Percentiles rank a stretch among this genome's conserved stretches.
These are phyloP conservation scores for Sebastes dallii DNA, from an alignment of 2,797 vertebrate species.

Conservation along the genomic window DNA sequence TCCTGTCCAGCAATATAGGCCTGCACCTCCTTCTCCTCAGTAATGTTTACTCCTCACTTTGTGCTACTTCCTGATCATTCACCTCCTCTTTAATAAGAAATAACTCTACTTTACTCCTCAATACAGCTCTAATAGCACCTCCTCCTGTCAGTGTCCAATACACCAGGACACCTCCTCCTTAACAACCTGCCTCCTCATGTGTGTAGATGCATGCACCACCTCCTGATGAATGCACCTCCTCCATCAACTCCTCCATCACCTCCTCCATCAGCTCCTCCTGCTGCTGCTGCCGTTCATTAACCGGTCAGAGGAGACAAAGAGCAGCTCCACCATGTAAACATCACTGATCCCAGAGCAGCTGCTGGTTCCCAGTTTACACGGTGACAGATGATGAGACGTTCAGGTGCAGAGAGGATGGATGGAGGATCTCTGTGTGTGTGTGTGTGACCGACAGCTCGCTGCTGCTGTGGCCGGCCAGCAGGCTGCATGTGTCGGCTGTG, in stretches of 20 bases:
- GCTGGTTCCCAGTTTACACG: conserved; percentile 7
- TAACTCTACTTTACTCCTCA: not conserved
- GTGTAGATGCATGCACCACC: not conserved
- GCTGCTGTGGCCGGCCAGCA: conserved; percentile 17
- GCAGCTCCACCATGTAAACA: not conserved
- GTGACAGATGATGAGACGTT: conserved; percentile 26
- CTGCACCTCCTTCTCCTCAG: not conserved
- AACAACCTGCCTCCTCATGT: not conserved
- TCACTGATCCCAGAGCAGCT: conserved; percentile 29
- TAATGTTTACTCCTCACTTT: not conserved
- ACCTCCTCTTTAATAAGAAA: not conserved
- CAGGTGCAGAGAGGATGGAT: conserved; percentile 7
- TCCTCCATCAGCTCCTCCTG: not conserved
- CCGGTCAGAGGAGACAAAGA: conserved; percentile 1
- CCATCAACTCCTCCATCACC: not conserved
- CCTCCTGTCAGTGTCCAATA: not conserved
- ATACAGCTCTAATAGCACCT: not conserved
- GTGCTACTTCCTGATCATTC: not conserved
- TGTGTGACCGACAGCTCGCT: conserved; percentile 13
- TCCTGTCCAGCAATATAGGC: not conserved
- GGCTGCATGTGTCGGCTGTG: conserved; percentile 31
- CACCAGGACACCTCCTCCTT: not conserved
- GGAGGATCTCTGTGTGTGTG: too few relatives aligned
- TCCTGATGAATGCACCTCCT: not conserved
- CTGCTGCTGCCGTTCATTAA: not conserved